A percentile compares a stretch with the other conserved stretches of the same genome.
Evolutionary conservation across 1,140 invertebrate genomes (phyloP).

Genomic region (Telenomus remus): DNA sequence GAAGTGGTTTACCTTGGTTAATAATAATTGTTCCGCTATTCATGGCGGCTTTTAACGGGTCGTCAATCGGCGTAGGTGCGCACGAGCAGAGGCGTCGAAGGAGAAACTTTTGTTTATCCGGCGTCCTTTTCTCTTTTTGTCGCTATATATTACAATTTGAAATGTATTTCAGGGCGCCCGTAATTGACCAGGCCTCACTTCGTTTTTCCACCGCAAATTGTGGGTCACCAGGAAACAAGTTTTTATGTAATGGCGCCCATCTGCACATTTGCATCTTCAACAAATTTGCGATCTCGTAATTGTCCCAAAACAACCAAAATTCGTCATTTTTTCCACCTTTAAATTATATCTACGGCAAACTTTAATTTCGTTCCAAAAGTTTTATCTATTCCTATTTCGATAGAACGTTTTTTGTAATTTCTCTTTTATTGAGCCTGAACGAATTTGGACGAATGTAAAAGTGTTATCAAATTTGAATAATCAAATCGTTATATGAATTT

Average conservation of each 20-base stretch:
- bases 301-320: too few species aligned
- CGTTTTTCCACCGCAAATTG: slow-evolving; percentile 36
- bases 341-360: too few species aligned
- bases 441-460: too few species aligned
- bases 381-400: too few species aligned
- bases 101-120: slow-evolving; percentile 42
- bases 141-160: slow-evolving; percentile 33
- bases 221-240: slow-evolving; percentile 62
- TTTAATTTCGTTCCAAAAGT: too few species aligned
- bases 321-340: too few species aligned
- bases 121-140: slow-evolving; percentile 35
- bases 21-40: slow-evolving; percentile 63
- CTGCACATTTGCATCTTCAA: too few species aligned
- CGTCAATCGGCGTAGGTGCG: slow-evolving; percentile 52
- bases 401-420: too few species aligned
- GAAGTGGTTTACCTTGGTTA: slow-evolving; percentile 73
- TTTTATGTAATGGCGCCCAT: neutral
- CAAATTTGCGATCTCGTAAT: too few species aligned
- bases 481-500: too few species aligned
- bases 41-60: slow-evolving; percentile 49
- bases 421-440: too few species aligned
- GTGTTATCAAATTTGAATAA: too few species aligned
- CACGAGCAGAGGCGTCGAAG: slow-evolving; percentile 40
- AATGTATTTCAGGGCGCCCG: slow-evolving; percentile 39
- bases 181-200: slow-evolving; percentile 24